Evolutionary conservation across 1,140 invertebrate genomes (phyloP).

Genomic region (Bathynomus jamesi): DNA sequence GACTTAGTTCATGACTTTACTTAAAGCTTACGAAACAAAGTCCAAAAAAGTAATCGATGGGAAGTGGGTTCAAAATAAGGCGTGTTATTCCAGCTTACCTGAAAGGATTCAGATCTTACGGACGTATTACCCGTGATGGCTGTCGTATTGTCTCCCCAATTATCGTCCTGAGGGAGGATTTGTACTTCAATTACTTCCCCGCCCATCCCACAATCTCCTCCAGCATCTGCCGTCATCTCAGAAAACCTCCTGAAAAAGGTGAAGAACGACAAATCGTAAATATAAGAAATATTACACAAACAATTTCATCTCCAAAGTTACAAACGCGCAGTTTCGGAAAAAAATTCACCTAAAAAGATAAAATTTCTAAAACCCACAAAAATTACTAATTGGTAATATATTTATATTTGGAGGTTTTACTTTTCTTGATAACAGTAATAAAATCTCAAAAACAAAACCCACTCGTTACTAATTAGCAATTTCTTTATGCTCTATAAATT

Average conservation of each 20-base stretch:
- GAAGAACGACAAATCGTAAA: conserved; percentile 5
- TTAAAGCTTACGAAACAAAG: too few relatives aligned
- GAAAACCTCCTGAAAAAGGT: conserved; percentile 37
- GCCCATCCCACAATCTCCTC: conserved; percentile 55
- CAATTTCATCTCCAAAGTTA: background rate
- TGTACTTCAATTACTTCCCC: conserved; percentile 85
- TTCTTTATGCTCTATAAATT: too few relatives aligned
- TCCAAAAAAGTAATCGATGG: too few relatives aligned
- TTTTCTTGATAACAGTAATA: background rate
- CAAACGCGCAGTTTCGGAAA: conserved; percentile 27
- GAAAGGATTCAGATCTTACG: conserved; percentile 84
- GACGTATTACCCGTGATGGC: conserved; percentile 94
- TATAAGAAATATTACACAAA: background rate
- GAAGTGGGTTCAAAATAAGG: too few relatives aligned
- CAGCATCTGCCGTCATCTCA: conserved; percentile 40
- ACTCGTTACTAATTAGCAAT: too few relatives aligned
- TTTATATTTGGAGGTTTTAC: background rate
- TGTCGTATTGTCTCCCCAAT: conserved; percentile 96
- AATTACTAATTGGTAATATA: background rate
- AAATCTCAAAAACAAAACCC: too few relatives aligned
- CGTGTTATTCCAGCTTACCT: conserved; percentile 47
- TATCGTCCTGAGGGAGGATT: conserved; percentile 90
- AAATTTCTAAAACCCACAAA: background rate
- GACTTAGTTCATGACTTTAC: too few relatives aligned
- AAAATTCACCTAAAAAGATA: background rate